Base-by-base conservation (phyloP, 2,888 invertebrate species). In the Leucoma salicis region DNA sequence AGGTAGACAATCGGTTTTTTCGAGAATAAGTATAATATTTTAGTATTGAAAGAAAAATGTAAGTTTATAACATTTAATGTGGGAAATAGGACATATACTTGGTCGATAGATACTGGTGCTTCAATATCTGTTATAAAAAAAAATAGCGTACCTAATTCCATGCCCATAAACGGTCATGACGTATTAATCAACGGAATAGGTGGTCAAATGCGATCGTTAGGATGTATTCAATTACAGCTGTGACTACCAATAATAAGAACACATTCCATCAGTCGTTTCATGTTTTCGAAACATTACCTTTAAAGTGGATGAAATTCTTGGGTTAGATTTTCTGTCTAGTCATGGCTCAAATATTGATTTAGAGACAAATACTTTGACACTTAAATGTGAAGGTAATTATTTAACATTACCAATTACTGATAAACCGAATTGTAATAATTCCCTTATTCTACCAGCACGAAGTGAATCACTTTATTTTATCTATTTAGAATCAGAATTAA, bases 71-170 rank as follows among this genome's bases (percentile, higher is more conserved):
- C 4, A 7, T n/a, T 33, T 7, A 11, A 33, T 12, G 14, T 18
- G 7, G 5, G 6, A 6, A 16, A 5, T 34, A 13, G 5, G n/a
- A 2, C 8, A 10, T 24, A 21, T 25, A 16, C 12, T 24, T 34
- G 21, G 21, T 14, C 24, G 5, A 21, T 35, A 14, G 35, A 35
- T 35, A 35, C 35, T 11, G 35, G 35, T 2, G 35, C 35, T 3
- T 27, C 27, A 2, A 14, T 35, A 27, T 35, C 35, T 8, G 12
- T 27, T 15, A 27, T 35, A 12, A 14, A 28, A 10, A 14, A 13
- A 15, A 2, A 14, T 11, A 7, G 28, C 7, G 13, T 27, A 25
- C 25, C 25, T 7, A 25, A n/a, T 2, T 25, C 25, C 10, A 25
- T 25, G 2, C 25, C 7, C n/a, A 25, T 25, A 25, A 10, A 7